Conservation (phyloP, 2,113 vertebrate genomes). For the Chionomys nivalis region DNA sequence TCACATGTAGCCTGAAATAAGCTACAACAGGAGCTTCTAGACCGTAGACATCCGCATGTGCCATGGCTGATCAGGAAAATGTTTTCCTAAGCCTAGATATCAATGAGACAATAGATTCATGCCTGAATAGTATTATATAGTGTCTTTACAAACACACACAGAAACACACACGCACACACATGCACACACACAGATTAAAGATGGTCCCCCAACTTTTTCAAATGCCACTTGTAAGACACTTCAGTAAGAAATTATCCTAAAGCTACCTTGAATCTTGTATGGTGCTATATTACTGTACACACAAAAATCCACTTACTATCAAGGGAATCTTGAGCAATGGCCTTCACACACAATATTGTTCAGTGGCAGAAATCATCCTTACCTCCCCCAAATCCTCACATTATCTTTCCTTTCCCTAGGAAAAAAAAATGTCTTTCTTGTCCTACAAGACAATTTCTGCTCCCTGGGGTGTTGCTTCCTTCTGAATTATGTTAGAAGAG, state of each 20-base stretch:
- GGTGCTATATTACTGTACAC: conserved; percentile 1
- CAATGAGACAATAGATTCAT: background rate
- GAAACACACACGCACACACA: no score
- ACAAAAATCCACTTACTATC: conserved; percentile 11
- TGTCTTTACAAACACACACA: background rate
- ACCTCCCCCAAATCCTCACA: background rate
- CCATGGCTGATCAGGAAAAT: background rate
- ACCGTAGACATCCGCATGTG: background rate
- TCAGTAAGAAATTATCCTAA: conserved; percentile 5
- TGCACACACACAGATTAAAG: background rate
- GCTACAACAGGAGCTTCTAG: background rate
- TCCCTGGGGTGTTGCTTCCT: conserved; percentile 69
- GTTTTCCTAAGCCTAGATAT: background rate
- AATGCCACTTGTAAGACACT: background rate
- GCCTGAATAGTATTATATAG: background rate
- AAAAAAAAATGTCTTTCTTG: conserved; percentile 65
- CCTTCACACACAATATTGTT: background rate
- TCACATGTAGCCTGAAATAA: background rate
- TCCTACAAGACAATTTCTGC: conserved; percentile 56
- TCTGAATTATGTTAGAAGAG: conserved; percentile 68
- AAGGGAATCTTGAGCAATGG: background rate
- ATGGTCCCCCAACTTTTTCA: background rate
- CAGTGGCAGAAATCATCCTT: background rate
- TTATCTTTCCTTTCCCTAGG: conserved; percentile 20
- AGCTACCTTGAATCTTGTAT: background rate